Evolutionary conservation across 1,140 invertebrate species (phyloP).

Genomic region (Stegodyphus mimosarum): DNA sequence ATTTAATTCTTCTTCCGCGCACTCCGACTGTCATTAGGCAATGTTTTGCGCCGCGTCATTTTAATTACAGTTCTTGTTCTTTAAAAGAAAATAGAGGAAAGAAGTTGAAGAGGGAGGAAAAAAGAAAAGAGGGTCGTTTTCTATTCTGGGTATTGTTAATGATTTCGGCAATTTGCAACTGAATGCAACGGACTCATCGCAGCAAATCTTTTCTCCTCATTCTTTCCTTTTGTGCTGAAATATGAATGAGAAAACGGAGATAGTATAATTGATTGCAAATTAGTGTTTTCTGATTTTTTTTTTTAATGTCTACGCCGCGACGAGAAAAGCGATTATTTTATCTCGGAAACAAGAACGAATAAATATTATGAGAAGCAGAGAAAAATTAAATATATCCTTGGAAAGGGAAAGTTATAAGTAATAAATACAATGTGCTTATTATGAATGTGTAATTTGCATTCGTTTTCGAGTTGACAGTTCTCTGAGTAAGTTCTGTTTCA

Average conservation of each 20-base stretch:
- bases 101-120: neutral
- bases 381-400: too few species aligned
- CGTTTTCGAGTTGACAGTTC: too few species aligned
- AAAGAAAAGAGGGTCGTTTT: neutral
- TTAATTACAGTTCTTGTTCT: conserved; percentile 26
- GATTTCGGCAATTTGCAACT: conserved; percentile 40
- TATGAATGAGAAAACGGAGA: too few species aligned
- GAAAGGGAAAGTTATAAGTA: too few species aligned
- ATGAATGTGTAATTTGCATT: too few species aligned
- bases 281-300: conserved; percentile 7
- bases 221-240: neutral
- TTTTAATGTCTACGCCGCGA: neutral
- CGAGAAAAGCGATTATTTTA: neutral
- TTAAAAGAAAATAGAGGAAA: neutral
- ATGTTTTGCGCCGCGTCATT: conserved; percentile 2
- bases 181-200: neutral
- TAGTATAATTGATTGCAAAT: conserved; percentile 31
- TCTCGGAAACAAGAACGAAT: too few species aligned
- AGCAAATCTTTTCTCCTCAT: neutral
- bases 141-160: conserved; percentile 23
- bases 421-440: too few species aligned
- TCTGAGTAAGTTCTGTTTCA: too few species aligned
- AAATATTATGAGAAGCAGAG: too few species aligned
- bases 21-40: neutral
- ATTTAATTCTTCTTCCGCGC: neutral